These are phyloP conservation scores for Andrena hattorfiana DNA, from an alignment of 2,888 invertebrate species.

Conservation along the genomic window DNA sequence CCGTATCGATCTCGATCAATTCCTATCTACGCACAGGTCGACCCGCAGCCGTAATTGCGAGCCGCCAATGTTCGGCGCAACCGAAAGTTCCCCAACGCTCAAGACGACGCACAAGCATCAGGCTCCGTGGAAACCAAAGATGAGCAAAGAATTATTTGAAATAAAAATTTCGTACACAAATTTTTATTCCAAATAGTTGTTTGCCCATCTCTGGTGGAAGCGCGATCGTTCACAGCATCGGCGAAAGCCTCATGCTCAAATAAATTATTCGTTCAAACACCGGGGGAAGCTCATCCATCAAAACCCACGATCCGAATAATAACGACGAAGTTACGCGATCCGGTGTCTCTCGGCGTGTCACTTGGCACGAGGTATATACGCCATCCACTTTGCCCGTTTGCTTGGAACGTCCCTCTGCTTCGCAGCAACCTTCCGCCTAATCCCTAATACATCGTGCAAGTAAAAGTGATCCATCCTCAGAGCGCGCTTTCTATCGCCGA, in stretches of 20 bases:
- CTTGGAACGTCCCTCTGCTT: neutral
- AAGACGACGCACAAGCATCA: neutral
- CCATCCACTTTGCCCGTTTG: neutral
- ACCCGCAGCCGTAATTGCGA: neutral
- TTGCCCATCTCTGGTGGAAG: neutral
- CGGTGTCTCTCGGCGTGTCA: too few species aligned
- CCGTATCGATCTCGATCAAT: constrained; percentile 10
- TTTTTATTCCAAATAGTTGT: too few species aligned
- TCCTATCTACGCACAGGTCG: neutral
- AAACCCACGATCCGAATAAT: neutral
- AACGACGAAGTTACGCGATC: neutral
- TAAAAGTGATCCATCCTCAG: neutral
- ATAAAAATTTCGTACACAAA: too few species aligned
- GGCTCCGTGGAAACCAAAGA: neutral
- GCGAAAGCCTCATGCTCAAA: too few species aligned
- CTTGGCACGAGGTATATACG: neutral
- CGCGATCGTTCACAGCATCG: neutral
- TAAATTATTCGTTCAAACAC: neutral
- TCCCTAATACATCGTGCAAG: neutral
- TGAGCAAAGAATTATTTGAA: too few species aligned
- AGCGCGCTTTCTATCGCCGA: neutral
- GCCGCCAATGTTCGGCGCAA: neutral
- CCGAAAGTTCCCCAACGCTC: neutral
- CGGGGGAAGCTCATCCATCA: neutral
- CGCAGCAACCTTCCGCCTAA: neutral